A percentile compares a stretch with the other conserved stretches of the same genome.
phyloP scores from a whole-genome alignment of 2,797 vertebrate species.

The Cetoscarus ocellatus region DNA sequence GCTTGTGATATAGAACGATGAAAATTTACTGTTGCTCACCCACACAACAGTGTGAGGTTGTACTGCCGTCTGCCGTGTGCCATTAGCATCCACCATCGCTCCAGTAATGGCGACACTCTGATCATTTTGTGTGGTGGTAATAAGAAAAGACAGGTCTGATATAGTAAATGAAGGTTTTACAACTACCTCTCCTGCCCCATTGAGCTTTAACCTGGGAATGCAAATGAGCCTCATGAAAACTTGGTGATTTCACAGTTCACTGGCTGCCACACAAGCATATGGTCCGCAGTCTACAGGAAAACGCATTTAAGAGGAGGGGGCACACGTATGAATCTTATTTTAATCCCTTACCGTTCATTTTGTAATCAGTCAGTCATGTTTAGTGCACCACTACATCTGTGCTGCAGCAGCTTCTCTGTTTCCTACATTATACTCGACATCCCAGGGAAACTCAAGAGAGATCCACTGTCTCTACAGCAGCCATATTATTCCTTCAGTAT shows the following conservation, averaged over 20 bases:
- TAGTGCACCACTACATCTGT: constrained; percentile 6
- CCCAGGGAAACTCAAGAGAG: constrained; percentile 25
- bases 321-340: constrained; percentile 49
- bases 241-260: constrained; percentile 77
- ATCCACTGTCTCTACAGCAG: constrained; percentile 34
- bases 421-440: constrained; percentile 20
- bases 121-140: constrained; percentile 59
- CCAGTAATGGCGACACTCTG: constrained; percentile 42
- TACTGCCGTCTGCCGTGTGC: constrained; percentile 13
- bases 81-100: constrained; percentile 40
- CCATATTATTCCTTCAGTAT: constrained; percentile 48
- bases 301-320: constrained; percentile 34
- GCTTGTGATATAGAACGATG: constrained; percentile 35
- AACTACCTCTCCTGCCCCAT: constrained; percentile 68
- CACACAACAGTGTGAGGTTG: constrained; percentile 14
- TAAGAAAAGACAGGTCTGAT: constrained; percentile 66
- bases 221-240: constrained; percentile 73
- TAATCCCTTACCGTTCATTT: constrained; percentile 48
- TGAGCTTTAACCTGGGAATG: constrained; percentile 78
- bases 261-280: constrained; percentile 63
- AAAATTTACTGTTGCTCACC: constrained; percentile 46
- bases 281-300: constrained; percentile 53
- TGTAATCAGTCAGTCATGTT: constrained; percentile 45
- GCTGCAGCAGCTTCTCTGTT: constrained; percentile 14
- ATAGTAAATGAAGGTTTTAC: constrained; percentile 70